Evolutionary conservation across 2,113 vertebrate genomes (phyloP).

Genomic region (Romanogobio albipinnatus): DNA sequence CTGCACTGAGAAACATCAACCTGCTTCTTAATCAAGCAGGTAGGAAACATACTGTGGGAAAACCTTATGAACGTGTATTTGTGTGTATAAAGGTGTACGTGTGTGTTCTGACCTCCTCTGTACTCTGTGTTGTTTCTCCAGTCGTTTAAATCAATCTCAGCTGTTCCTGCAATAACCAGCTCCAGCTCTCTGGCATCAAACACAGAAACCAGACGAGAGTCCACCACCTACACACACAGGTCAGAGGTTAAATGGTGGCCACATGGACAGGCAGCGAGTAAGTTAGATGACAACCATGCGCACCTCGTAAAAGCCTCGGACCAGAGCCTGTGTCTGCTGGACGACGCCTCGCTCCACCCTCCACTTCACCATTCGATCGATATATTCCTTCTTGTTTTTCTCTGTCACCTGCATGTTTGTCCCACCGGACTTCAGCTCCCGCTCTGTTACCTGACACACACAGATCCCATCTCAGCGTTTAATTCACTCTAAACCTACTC

Average conservation of each 20-base stretch:
- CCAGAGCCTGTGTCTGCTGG: constrained; percentile 86
- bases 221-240: constrained; percentile 78
- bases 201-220: constrained; percentile 88
- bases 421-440: constrained; percentile 88
- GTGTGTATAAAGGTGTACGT: neutral
- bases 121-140: constrained; percentile 91
- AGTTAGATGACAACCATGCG: constrained; percentile 24
- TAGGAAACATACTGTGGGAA: neutral
- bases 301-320: constrained; percentile 91
- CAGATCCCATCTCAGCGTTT: neutral
- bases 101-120: constrained; percentile 81
- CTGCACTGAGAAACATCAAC: neutral
- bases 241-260: neutral
- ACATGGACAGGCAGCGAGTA: neutral
- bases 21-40: neutral
- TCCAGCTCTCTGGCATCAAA: constrained; percentile 90
- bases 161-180: constrained; percentile 88
- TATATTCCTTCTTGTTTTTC: constrained; percentile 92
- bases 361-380: constrained; percentile 90
- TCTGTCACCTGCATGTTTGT: constrained; percentile 87
- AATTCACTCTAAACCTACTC: neutral
- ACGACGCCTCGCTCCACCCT: constrained; percentile 83
- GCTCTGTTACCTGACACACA: constrained; percentile 81
- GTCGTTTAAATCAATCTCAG: constrained; percentile 89
- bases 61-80: neutral